These are phyloP conservation scores for Orchesella flavescens DNA, from an alignment of 2,888 invertebrate genomes.

Conservation along the genomic window DNA sequence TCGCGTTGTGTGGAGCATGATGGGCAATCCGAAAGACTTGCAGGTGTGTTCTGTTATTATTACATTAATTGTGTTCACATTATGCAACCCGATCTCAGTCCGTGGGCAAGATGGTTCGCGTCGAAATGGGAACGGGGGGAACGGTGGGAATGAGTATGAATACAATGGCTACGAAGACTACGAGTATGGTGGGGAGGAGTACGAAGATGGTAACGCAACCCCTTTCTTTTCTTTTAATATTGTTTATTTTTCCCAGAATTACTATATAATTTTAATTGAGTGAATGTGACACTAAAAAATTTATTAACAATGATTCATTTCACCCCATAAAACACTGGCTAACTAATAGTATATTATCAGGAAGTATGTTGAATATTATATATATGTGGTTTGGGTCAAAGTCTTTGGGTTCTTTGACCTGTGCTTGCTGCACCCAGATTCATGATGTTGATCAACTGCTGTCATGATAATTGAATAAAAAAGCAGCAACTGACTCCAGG, in stretches of 20 bases:
- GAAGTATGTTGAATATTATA: slow-evolving; percentile 48
- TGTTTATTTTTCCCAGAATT: too few relatives aligned
- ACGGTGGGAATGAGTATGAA: slow-evolving; percentile 64
- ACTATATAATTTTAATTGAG: neutral
- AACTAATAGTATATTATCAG: neutral
- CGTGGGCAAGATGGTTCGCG: slow-evolving; percentile 58
- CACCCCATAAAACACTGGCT: neutral
- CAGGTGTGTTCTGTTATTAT: slow-evolving; percentile 55
- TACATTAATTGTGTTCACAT: slow-evolving; percentile 64
- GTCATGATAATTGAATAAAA: slow-evolving; percentile 57
- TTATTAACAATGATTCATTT: neutral
- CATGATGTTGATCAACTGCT: slow-evolving; percentile 62
- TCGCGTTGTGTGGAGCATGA: slow-evolving; percentile 48
- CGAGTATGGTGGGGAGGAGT: slow-evolving; percentile 71
- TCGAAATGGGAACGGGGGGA: slow-evolving; percentile 36
- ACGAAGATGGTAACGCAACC: slow-evolving; percentile 68
- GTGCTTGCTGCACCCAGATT: slow-evolving; percentile 71
- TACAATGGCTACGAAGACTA: slow-evolving; percentile 70
- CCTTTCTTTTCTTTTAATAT: neutral
- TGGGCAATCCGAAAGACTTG: slow-evolving; percentile 66
- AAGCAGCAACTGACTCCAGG: slow-evolving; percentile 65
- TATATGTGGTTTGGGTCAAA: slow-evolving; percentile 63
- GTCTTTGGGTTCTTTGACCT: slow-evolving; percentile 72
- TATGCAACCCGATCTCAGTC: slow-evolving; percentile 70
- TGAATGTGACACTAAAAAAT: neutral